Conservation (phyloP, 2,797 vertebrate genomes). For the Lagorchestes hirsutus region DNA sequence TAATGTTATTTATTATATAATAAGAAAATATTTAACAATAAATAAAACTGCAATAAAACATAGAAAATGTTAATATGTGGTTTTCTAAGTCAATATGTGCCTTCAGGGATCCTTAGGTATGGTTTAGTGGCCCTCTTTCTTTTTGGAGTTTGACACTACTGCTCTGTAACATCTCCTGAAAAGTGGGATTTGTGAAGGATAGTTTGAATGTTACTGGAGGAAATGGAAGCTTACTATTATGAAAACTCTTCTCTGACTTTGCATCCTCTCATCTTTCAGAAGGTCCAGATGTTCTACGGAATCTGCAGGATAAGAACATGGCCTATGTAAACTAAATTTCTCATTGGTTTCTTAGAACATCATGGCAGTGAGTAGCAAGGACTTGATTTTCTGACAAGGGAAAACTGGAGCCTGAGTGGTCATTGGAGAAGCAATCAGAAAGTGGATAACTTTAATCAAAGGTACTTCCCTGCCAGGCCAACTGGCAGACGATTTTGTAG, state of each 20-base stretch:
- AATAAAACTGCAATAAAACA: background rate
- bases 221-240: background rate
- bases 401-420: background rate
- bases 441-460: background rate
- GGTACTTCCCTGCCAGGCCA: background rate
- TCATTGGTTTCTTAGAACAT: background rate
- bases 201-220: background rate
- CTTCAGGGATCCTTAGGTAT: background rate
- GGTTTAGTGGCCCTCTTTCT: background rate
- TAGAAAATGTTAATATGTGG: background rate
- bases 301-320: background rate
- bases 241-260: background rate
- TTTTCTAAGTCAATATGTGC: background rate
- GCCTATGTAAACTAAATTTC: background rate
- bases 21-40: background rate
- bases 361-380: background rate
- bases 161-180: background rate
- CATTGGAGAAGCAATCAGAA: background rate
- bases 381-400: background rate
- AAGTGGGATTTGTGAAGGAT: background rate
- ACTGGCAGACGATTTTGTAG: background rate
- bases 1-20: too few relatives aligned
- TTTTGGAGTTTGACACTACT: background rate
- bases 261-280: background rate
- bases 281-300: background rate